Percentiles rank a stretch among this genome's conserved stretches.
Conservation (phyloP, 2,113 vertebrate species). For the Bostrychus sinensis region DNA sequence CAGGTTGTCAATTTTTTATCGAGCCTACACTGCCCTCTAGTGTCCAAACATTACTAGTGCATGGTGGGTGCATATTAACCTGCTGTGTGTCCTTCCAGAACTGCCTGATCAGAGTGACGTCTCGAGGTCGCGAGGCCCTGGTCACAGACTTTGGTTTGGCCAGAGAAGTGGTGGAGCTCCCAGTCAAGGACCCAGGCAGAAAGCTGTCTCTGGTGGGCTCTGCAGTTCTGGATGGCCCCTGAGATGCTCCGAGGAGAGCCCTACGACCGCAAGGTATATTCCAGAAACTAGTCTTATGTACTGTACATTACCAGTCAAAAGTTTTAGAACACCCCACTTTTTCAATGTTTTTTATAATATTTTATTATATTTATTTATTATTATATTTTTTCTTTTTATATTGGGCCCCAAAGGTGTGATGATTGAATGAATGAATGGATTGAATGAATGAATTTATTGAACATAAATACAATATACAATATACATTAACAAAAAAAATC, state of each 20-base stretch:
- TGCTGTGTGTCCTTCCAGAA: slow-evolving; percentile 74
- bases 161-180: slow-evolving; percentile 85
- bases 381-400: too few species aligned
- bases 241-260: slow-evolving; percentile 90
- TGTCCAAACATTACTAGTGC: slow-evolving; percentile 26
- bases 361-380: too few species aligned
- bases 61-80: not conserved
- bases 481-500: too few species aligned
- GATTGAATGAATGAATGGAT: too few species aligned
- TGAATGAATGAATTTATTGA: too few species aligned
- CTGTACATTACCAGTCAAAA: too few species aligned
- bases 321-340: too few species aligned
- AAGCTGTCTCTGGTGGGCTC: slow-evolving; percentile 89
- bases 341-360: too few species aligned
- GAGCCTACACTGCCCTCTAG: slow-evolving; percentile 47
- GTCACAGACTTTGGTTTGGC: slow-evolving; percentile 89
- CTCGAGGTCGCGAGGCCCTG: slow-evolving; percentile 82
- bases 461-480: too few species aligned
- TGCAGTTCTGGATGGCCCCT: slow-evolving; percentile 91
- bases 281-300: too few species aligned
- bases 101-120: slow-evolving; percentile 83
- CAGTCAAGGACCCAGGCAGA: slow-evolving; percentile 78
- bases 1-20: not conserved
- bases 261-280: slow-evolving; percentile 84
- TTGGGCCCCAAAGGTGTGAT: too few species aligned